Evolutionary conservation across 2,113 vertebrate genomes (phyloP).

Genomic region (Suncus etruscus): DNA sequence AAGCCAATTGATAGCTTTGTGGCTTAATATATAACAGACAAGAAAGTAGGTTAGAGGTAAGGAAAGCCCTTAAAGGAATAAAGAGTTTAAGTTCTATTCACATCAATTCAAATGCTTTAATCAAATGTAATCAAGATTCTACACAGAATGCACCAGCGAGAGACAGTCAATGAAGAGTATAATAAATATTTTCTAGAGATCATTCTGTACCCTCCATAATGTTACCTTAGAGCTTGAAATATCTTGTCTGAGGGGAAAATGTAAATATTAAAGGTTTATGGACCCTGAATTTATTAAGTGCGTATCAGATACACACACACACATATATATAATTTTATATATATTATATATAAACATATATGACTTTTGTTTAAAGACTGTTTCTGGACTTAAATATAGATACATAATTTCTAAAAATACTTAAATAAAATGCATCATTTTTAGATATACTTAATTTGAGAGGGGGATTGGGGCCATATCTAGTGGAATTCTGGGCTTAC

Average conservation of each 20-base stretch:
- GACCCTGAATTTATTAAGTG: conserved; percentile 1
- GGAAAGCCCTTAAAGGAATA: conserved; percentile 49
- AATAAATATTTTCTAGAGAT: conserved; percentile 38
- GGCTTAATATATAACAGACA: conserved; percentile 59
- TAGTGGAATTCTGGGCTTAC: too few species aligned
- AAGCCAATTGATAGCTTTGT: conserved; percentile 57
- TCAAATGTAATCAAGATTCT: conserved; percentile 50
- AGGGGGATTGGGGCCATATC: too few species aligned
- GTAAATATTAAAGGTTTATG: conserved; percentile 21
- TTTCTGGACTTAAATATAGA: conserved; percentile 7
- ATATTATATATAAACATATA: background rate
- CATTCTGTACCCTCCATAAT: background rate
- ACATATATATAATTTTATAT: too few species aligned
- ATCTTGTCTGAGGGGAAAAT: background rate
- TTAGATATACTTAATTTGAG: background rate
- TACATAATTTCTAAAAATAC: conserved; percentile 15
- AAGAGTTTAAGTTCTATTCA: conserved; percentile 49
- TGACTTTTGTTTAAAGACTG: conserved; percentile 30
- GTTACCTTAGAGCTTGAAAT: conserved; percentile 38
- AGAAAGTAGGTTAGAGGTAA: background rate
- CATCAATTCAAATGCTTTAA: conserved; percentile 50
- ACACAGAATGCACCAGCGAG: conserved; percentile 32
- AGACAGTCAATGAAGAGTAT: background rate
- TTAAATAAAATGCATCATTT: conserved; percentile 5
- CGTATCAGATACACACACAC: too few species aligned